These are phyloP conservation scores for Dolichotis patagonum DNA, from an alignment of 2,113 vertebrate species.

Conservation along the genomic window DNA sequence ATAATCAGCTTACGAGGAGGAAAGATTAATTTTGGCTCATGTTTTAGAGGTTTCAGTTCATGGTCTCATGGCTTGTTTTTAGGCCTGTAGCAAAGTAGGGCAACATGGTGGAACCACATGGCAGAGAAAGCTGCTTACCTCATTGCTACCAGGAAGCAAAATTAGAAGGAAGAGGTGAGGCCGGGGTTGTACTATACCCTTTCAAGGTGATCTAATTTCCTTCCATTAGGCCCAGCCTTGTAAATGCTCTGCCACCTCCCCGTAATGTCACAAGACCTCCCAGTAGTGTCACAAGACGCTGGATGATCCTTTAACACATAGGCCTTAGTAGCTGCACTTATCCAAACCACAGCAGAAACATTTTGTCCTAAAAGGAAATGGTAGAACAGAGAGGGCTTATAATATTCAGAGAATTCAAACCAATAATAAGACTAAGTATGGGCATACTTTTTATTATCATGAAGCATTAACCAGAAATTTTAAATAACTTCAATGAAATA, in stretches of 20 bases:
- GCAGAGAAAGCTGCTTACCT: background rate
- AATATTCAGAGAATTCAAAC: background rate
- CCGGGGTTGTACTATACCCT: too few relatives aligned
- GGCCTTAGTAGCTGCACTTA: background rate
- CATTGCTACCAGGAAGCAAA: background rate
- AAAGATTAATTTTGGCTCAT: background rate
- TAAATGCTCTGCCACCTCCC: background rate
- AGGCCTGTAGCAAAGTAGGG: too few relatives aligned
- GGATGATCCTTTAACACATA: background rate
- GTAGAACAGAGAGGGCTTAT: background rate
- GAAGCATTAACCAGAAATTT: background rate
- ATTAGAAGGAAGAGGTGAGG: background rate
- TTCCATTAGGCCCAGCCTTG: background rate
- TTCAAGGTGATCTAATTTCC: background rate
- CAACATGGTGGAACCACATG: too few relatives aligned
- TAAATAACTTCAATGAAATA: background rate
- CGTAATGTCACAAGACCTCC: too few relatives aligned
- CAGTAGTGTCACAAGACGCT: background rate
- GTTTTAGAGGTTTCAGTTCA: background rate
- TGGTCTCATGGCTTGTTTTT: background rate
- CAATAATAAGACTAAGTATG: background rate
- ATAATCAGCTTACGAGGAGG: background rate
- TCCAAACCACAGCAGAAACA: background rate
- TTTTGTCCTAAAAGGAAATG: background rate
- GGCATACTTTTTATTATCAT: background rate